Conservation (phyloP, 2,888 invertebrate genomes). For the Thymelicus lineola region DNA sequence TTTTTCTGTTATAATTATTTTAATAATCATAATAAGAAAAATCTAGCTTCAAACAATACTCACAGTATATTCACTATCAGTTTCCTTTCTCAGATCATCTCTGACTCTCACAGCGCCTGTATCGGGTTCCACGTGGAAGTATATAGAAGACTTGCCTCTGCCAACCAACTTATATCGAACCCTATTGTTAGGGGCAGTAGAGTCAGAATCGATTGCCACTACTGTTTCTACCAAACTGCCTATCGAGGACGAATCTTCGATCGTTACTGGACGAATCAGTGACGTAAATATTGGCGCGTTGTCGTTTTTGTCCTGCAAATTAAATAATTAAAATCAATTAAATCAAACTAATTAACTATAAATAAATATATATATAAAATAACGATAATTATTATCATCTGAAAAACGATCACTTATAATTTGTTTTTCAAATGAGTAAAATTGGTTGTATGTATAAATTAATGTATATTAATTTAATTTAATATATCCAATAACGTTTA, state of each 20-base stretch:
- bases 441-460: no score
- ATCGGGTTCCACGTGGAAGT: slow-evolving; percentile 95
- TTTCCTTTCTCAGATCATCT: slow-evolving; percentile 93
- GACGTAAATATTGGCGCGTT: slow-evolving; percentile 94
- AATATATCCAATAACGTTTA: no score
- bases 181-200: slow-evolving; percentile 93
- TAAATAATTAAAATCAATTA: background rate
- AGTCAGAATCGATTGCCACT: slow-evolving; percentile 93
- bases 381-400: no score
- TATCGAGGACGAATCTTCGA: slow-evolving; percentile 93
- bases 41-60: slow-evolving; percentile 51
- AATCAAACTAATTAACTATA: no score
- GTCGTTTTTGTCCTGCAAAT: slow-evolving; percentile 92
- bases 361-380: no score
- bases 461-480: no score
- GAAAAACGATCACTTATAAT: no score
- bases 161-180: slow-evolving; percentile 92
- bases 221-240: slow-evolving; percentile 92
- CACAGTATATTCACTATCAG: slow-evolving; percentile 95
- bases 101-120: slow-evolving; percentile 92
- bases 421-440: no score
- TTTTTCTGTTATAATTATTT: no score
- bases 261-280: slow-evolving; percentile 91
- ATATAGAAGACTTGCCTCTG: slow-evolving; percentile 91
- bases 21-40: no score